Percentiles rank a stretch among this genome's conserved stretches.
These are phyloP conservation scores for Caenorhabditis doughertyi DNA, from an alignment of 2,888 invertebrate species.

Conservation along the genomic window DNA sequence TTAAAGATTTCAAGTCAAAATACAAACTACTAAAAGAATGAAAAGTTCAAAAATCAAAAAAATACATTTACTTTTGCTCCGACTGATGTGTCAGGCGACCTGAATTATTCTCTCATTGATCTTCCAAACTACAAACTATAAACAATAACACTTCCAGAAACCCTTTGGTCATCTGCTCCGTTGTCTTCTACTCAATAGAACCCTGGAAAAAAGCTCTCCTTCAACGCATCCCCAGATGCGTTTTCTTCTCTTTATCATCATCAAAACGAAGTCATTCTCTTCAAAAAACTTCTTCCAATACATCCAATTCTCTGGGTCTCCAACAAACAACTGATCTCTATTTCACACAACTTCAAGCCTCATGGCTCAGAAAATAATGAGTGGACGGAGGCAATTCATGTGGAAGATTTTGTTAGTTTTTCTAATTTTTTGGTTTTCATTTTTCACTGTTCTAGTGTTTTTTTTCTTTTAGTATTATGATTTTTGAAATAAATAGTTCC, in stretches of 20 bases:
- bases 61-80: too few relatives aligned
- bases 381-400: constrained; percentile 15
- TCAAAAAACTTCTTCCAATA: not conserved
- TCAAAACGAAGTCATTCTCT: not conserved
- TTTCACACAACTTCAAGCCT: constrained; percentile 45
- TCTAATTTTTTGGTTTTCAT: not conserved
- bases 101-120: too few relatives aligned
- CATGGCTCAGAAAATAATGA: constrained; percentile 16
- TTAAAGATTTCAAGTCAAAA: too few relatives aligned
- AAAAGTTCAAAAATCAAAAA: too few relatives aligned
- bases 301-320: not conserved
- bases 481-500: not conserved
- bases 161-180: constrained; percentile 38
- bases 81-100: too few relatives aligned
- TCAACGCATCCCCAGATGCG: too few relatives aligned
- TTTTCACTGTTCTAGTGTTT: not conserved
- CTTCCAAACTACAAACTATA: too few relatives aligned
- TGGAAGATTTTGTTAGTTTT: constrained; percentile 1
- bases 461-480: constrained; percentile 1
- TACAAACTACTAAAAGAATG: too few relatives aligned
- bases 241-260: too few relatives aligned
- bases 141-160: constrained; percentile 21
- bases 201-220: constrained; percentile 27
- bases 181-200: constrained; percentile 21
- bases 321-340: constrained; percentile 29